Conservation (phyloP, 2,888 invertebrate genomes). For the Sphinx pinastri region DNA sequence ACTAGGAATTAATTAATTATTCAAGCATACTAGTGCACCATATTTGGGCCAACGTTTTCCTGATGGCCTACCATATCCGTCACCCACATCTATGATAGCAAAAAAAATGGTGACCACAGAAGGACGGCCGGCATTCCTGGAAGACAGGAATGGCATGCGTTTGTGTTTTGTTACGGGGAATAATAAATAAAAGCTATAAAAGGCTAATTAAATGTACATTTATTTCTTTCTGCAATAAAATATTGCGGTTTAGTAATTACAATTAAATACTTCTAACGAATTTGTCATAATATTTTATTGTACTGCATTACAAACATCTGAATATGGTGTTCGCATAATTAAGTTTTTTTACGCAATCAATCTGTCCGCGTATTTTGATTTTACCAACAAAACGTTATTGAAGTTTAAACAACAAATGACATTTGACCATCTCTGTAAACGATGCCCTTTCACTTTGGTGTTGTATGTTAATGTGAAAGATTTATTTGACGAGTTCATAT, state of each 20-base stretch:
- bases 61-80: constrained; percentile 40
- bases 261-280: background rate
- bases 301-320: background rate
- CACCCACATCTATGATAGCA: constrained; percentile 41
- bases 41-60: constrained; percentile 42
- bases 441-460: background rate
- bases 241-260: background rate
- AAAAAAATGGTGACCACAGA: constrained; percentile 38
- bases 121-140: constrained; percentile 29
- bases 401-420: too few relatives aligned
- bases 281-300: background rate
- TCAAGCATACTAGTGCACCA: constrained; percentile 48
- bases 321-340: background rate
- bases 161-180: constrained; percentile 4
- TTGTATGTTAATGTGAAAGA: background rate
- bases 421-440: too few relatives aligned
- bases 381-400: too few relatives aligned
- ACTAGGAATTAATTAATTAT: constrained; percentile 53
- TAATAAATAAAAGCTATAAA: constrained; percentile 19
- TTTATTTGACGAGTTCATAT: background rate
- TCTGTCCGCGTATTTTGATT: too few relatives aligned
- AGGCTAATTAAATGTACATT: constrained; percentile 16
- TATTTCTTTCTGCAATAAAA: constrained; percentile 17
- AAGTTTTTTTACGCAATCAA: too few relatives aligned
- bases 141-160: constrained; percentile 19